Evolutionary conservation across 2,797 vertebrate species (phyloP), one percentile per base, ranked within the genome.

Genomic region (Coccyzus lansbergi): DNA sequence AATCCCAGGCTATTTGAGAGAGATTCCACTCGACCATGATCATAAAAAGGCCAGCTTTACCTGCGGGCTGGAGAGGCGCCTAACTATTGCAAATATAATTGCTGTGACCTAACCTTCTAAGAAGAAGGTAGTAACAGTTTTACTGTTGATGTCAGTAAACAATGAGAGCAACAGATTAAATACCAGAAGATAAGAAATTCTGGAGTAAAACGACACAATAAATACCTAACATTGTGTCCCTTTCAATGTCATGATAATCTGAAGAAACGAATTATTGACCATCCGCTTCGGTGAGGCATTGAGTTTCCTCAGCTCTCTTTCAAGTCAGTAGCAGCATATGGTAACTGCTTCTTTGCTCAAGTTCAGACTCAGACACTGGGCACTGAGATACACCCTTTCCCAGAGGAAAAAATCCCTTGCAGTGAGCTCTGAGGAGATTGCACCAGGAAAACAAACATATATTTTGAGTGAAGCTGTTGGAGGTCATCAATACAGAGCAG

Each of bases 391-490:
- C 15, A 21, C 12, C 6, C 7, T 55, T 52, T 77, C 15, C 49
- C 38, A 71, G 36, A 72, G 44, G 14, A 46, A 5, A 48, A 36
- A 51, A 40, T 36, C 13, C 33, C 6, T 3, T 70, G 38, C 52
- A 11, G 2, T 33, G 22, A 44, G 15, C 26, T 91, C 5, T 4
- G n/a, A 80, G 19, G 46, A 21, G 2, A 15, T n/a, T 90, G 64
- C 18, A 26, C 11, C 16, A 4, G 36, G 18, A 15, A 3, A 19
- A 51, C 25, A 8, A 6, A 5, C 1, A 0, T 6, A 1, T 71
- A 14, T 80, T 71, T 78, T 77, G 40, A 70, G 15, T 46, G 8
- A 83, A 77, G 49, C 22, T 83, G 7, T 60, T 89, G 53, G 33
- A 75, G 29, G 34, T 3, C 38, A 33, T 88, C 48, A 34, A 0